Conservation (phyloP, 2,113 vertebrate species). For the Muntiacus reevesi region DNA sequence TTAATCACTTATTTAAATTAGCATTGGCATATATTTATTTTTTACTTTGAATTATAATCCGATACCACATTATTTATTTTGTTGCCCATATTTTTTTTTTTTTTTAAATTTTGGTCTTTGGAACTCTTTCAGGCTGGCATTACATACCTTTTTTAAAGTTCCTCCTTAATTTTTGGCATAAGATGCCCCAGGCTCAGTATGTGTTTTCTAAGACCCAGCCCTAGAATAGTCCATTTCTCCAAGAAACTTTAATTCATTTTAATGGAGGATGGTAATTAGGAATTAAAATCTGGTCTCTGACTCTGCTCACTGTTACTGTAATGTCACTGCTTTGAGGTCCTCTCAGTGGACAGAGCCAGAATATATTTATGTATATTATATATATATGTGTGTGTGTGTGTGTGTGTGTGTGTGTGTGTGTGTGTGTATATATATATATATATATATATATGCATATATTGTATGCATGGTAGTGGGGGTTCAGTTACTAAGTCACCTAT, state of each 20-base stretch:
- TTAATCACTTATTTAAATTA: not conserved
- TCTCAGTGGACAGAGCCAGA: not conserved
- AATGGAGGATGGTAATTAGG: not conserved
- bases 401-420: too few relatives aligned
- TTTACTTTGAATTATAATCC: not conserved
- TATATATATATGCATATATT: not conserved
- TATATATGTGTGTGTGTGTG: not conserved
- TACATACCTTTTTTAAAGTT: not conserved
- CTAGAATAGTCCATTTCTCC: not conserved
- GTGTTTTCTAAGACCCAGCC: not conserved
- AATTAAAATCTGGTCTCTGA: not conserved
- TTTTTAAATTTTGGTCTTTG: not conserved
- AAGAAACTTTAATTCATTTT: not conserved
- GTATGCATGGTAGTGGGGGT: not conserved
- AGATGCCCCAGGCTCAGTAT: not conserved
- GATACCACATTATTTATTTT: not conserved
- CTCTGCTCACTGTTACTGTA: not conserved
- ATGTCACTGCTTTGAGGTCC: not conserved
- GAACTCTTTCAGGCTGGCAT: not conserved
- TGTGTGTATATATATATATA: not conserved
- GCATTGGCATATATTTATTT: not conserved
- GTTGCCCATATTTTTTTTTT: not conserved
- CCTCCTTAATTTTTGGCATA: not conserved
- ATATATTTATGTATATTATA: not conserved
- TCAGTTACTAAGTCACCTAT: not conserved